These are phyloP conservation scores for Siniperca scherzeri DNA, from an alignment of 2,797 vertebrate genomes.

Conservation along the genomic window DNA sequence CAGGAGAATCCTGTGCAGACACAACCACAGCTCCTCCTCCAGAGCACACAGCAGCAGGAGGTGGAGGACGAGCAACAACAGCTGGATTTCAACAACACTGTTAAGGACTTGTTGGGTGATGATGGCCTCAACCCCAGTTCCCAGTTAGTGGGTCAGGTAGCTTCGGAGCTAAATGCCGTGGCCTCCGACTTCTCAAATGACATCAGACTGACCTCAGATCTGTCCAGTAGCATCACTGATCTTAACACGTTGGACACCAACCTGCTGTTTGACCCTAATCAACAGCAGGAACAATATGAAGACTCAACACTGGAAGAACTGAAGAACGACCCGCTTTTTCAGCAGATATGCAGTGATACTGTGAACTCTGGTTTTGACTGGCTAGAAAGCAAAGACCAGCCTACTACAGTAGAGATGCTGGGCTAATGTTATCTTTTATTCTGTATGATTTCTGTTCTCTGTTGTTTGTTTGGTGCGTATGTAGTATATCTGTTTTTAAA, in stretches of 20 bases:
- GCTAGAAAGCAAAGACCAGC: constrained; percentile 99
- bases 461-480: constrained; percentile 81
- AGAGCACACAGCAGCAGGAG: constrained; percentile 84
- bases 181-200: constrained; percentile 96
- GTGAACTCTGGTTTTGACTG: constrained; percentile 98
- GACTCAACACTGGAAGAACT: constrained; percentile 99
- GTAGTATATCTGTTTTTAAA: constrained; percentile 85
- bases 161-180: constrained; percentile 93
- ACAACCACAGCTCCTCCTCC: constrained; percentile 83
- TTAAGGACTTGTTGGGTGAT: constrained; percentile 96
- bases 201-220: constrained; percentile 97
- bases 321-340: constrained; percentile 99
- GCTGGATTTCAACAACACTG: constrained; percentile 96
- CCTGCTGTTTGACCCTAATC: constrained; percentile 98
- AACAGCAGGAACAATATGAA: constrained; percentile 98
- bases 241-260: constrained; percentile 98
- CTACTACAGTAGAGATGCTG: constrained; percentile 99
- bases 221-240: constrained; percentile 99
- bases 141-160: constrained; percentile 95
- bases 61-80: constrained; percentile 86
- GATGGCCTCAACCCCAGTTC: constrained; percentile 95
- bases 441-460: constrained; percentile 84
- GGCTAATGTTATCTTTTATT: constrained; percentile 88
- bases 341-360: constrained; percentile 99
- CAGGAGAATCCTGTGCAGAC: constrained; percentile 77